Base-by-base conservation (phyloP, 2,797 vertebrate genomes). In the Microchirus variegatus region DNA sequence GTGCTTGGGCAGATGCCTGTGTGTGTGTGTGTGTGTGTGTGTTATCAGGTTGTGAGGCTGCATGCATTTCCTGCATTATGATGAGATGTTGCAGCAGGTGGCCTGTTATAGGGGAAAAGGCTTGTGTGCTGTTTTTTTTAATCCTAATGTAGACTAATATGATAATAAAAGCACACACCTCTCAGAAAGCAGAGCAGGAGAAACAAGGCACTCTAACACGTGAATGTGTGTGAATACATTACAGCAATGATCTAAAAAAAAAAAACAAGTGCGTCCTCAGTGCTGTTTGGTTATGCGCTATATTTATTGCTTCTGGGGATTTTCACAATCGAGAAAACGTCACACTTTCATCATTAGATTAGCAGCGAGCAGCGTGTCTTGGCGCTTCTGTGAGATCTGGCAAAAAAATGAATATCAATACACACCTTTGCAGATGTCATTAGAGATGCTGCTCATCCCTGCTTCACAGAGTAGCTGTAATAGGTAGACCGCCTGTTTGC, bases 61-160 rank as follows among this genome's bases (percentile, higher is more conserved):
- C 79, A 85, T 87, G 77, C 70, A 57, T 83, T 86, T 82, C 77
- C 78, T 68, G 67, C 88, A 85, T 90, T 86, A 88, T 51, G 58
- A 70, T 67, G 77, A 85, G 74, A 87, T 83, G 1, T 31, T 84
- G 86, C 80, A 86, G 81, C 78, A 85, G 73, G 82, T 73, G 46
- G 57, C 77, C 73, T 74, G 71, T 31, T 63, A 75, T 36, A 3
- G 62, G 3, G 3, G 63, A 56, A 54, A 67, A 77, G 37, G 31
- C 55, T 66, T 46, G 36, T 57, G 8, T 5, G 31, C 65, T 70
- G 65, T 64, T 65, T 74, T 83, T 82, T 86, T 78, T n/a, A n/a
- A 84, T 84, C 73, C 71, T 83, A 75, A 78, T 77, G 68, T 68
- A 59, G 71, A 79, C 77, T 86, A 82, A 87, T 82, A 69, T 69